Conservation (phyloP, 2,113 vertebrate genomes). For the Muscicapa adusta region DNA sequence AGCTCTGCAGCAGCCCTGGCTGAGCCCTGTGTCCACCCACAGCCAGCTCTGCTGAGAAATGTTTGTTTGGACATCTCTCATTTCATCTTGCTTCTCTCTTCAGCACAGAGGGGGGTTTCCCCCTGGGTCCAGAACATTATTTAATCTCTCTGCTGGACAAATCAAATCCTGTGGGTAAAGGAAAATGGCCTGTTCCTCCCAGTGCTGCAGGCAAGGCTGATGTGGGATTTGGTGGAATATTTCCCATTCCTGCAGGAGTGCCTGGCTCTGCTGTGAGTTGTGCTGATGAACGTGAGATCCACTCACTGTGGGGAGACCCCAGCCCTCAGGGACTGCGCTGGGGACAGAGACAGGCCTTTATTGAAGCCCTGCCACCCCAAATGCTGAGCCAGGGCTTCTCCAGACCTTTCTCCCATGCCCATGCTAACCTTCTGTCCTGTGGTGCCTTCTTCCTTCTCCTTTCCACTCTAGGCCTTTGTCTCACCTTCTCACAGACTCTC, state of each 20-base stretch:
- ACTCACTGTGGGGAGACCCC: not conserved
- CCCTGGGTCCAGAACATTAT: not conserved
- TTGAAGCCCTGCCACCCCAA: not conserved
- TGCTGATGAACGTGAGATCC: not conserved
- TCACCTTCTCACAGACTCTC: not conserved
- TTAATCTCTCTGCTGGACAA: slow-evolving; percentile 19
- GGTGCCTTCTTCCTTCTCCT: not conserved
- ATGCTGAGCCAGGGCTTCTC: not conserved
- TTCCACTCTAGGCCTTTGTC: not conserved
- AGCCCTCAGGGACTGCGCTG: not conserved
- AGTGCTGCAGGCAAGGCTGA: not conserved
- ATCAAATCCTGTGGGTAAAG: not conserved
- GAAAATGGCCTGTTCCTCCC: not conserved
- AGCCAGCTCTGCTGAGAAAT: not conserved
- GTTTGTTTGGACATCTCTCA: slow-evolving; percentile 13
- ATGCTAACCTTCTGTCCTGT: not conserved
- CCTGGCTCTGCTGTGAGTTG: not conserved
- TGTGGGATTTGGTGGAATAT: not conserved
- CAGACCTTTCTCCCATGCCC: not conserved
- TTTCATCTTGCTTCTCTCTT: not conserved
- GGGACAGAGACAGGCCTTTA: not conserved
- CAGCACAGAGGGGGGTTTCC: not conserved
- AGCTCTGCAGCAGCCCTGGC: not conserved
- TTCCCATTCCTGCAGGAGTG: not conserved
- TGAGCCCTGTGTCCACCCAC: not conserved